phyloP scores from a whole-genome alignment of 2,888 invertebrate species.

The Melanchra persicariae region DNA sequence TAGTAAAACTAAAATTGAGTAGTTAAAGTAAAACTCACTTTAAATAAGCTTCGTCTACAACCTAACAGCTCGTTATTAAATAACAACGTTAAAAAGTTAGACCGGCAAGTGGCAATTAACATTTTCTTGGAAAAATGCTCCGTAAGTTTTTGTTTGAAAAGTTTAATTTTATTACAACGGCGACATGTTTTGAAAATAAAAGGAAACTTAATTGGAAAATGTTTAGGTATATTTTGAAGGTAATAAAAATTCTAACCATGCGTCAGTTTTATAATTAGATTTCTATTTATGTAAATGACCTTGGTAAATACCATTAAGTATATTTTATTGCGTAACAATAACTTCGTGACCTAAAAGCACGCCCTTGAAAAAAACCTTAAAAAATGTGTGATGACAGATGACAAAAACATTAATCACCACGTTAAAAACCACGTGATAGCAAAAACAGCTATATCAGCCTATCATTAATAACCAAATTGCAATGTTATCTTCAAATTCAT shows the following conservation, averaged over 20 bases:
- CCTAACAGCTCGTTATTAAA: constrained; percentile 62
- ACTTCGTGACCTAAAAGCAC: background rate
- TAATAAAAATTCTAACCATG: background rate
- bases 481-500: constrained; percentile 34
- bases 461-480: constrained; percentile 16
- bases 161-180: constrained; percentile 27
- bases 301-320: background rate
- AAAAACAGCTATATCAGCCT: background rate
- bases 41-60: constrained; percentile 42
- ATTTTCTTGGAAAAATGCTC: constrained; percentile 55
- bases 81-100: constrained; percentile 59
- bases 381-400: background rate
- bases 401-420: background rate
- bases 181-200: constrained; percentile 31
- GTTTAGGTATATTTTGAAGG: constrained; percentile 13
- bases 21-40: constrained; percentile 48
- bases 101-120: constrained; percentile 55
- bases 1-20: constrained; percentile 36
- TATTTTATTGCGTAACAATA: background rate
- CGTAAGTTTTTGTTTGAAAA: constrained; percentile 42
- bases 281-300: constrained; percentile 6
- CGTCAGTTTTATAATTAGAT: constrained; percentile 5
- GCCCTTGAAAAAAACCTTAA: background rate
- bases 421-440: background rate
- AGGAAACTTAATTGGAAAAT: constrained; percentile 6